Base-by-base conservation (phyloP, 2,113 vertebrate genomes). In the Pimephales promelas region DNA sequence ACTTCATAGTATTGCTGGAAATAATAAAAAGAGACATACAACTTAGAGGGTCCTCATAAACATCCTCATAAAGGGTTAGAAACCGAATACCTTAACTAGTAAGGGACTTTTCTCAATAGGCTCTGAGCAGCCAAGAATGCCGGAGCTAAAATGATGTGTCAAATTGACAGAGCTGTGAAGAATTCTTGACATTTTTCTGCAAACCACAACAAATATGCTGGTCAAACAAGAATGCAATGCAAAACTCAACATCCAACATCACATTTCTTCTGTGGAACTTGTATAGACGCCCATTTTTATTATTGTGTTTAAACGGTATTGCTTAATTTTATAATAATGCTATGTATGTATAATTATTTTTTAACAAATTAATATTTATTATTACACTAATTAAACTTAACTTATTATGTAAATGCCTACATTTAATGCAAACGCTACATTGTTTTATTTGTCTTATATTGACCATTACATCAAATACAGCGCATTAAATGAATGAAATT, bases 1-100 rank as follows among this genome's bases (percentile, higher is more conserved):
- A 98, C 97, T 90, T 99, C 98, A 54, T 99, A 99, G 82, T 96
- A 95, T 97, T 99, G 97, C 98, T 99, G 91, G 88, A 83, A 71
- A 74, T 79, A 71, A 88, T 81, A 71, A 88, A 86, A 86, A 84
- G 22, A 14, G 49, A 73, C 8, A 18, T n/a, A 10, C 43, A 76
- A 40, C 36, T 20, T 31, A 66, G 49, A 52, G 49, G 70, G 28
- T n/a, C n/a, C n/a, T n/a, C n/a, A 72, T 16, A 31, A 8, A 74
- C 54, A 71, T 28, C 22, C 6, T 18, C 8, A 47, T 18, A 75
- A 22, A 79, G 10, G 43, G 45, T 40, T 36, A 68, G 47, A 83
- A 52, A 56, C 59, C 13, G 31, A 75, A 56, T 68, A 57, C 7
- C 47, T 71, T 79, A 20, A 49, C 66, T 22, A 26, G 10, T 49